phyloP scores from a whole-genome alignment of 2,113 vertebrate genomes.

The Panthera tigris region DNA sequence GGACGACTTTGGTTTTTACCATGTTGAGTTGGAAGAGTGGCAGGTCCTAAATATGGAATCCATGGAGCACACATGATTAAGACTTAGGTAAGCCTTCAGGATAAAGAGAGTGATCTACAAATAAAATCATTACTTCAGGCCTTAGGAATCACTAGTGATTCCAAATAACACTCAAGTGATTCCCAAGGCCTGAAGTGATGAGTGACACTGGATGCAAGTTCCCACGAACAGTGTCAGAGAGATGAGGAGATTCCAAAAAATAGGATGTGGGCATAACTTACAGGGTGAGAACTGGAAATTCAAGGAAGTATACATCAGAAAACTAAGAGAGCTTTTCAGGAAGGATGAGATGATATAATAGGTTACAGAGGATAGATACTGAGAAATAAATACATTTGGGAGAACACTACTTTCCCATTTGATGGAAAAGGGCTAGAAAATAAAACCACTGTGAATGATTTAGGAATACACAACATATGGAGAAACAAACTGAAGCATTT shows the following conservation, averaged over 20 bases:
- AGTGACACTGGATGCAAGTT: background rate
- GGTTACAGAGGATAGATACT: background rate
- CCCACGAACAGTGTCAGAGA: background rate
- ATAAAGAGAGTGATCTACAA: background rate
- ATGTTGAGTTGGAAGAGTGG: background rate
- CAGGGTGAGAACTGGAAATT: background rate
- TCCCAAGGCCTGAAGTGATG: background rate
- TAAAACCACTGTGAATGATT: conserved; percentile 55
- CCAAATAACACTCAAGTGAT: background rate
- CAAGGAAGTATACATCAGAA: background rate
- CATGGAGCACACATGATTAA: background rate
- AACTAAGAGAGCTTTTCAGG: background rate
- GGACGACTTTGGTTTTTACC: background rate
- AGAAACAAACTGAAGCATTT: conserved; percentile 46
- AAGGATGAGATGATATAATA: background rate
- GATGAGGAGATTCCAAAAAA: background rate
- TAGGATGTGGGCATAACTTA: background rate
- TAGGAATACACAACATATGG: conserved; percentile 48
- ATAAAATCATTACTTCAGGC: background rate
- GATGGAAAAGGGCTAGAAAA: background rate
- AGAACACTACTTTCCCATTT: background rate
- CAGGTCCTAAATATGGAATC: background rate
- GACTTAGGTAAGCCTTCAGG: background rate
- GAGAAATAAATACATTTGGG: background rate
- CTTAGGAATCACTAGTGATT: background rate